Evolutionary conservation across 2,797 vertebrate genomes (phyloP).

Genomic region (Myripristis jacobus): DNA sequence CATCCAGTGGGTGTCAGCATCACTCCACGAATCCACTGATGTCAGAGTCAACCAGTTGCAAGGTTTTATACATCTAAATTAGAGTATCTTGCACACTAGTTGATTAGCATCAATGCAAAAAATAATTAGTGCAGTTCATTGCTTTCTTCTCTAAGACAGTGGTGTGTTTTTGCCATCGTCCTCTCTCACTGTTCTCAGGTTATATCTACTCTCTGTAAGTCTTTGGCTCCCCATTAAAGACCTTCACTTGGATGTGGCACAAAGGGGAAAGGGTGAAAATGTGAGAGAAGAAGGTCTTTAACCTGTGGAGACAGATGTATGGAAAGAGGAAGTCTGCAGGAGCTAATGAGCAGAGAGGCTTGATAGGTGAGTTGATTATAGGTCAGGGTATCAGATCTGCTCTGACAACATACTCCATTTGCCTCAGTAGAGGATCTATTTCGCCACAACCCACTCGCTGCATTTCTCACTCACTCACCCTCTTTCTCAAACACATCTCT

Average conservation of each 20-base stretch:
- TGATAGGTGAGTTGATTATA: conserved; percentile 24
- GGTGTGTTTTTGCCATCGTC: background rate
- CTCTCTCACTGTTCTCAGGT: background rate
- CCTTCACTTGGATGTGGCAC: background rate
- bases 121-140: background rate
- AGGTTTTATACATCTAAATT: background rate
- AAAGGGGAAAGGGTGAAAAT: background rate
- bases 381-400: conserved; percentile 26
- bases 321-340: conserved; percentile 24
- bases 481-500: conserved; percentile 32
- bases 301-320: conserved; percentile 21
- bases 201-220: background rate
- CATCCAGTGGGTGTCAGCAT: conserved; percentile 71
- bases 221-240: background rate
- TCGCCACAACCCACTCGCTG: conserved; percentile 29
- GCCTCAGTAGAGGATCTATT: conserved; percentile 40
- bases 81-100: background rate
- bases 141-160: background rate
- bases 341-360: conserved; percentile 22
- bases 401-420: conserved; percentile 39
- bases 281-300: conserved; percentile 5
- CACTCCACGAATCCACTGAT: conserved; percentile 25
- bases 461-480: conserved; percentile 53
- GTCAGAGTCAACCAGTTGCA: background rate
- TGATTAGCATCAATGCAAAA: conserved; percentile 11